phyloP scores from a whole-genome alignment of 2,797 vertebrate species.

The Xenentodon cancila region DNA sequence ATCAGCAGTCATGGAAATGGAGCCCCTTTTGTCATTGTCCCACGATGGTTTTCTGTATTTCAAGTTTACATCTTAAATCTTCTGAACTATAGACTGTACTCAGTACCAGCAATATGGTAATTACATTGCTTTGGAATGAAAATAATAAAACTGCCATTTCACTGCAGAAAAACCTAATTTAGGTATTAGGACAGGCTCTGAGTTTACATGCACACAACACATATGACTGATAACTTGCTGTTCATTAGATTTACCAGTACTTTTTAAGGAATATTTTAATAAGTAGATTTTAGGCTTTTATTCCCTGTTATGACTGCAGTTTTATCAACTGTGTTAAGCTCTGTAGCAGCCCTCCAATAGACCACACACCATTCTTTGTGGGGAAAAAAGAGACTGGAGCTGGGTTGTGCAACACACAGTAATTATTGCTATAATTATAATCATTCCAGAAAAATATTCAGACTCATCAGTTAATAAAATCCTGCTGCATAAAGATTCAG shows the following conservation, averaged over 20 bases:
- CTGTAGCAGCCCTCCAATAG: too few species aligned
- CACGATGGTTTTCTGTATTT: neutral
- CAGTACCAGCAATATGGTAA: too few species aligned
- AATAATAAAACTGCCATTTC: neutral
- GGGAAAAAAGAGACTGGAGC: too few species aligned
- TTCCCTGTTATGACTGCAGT: too few species aligned
- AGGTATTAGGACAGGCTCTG: neutral
- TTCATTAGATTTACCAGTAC: neutral
- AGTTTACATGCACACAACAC: neutral
- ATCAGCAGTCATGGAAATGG: neutral
- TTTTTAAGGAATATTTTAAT: neutral
- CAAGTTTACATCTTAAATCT: neutral
- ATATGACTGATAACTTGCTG: neutral
- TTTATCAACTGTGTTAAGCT: too few species aligned
- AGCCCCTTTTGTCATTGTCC: neutral
- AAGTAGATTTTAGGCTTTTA: too few species aligned
- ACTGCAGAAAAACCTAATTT: conserved; percentile 1
- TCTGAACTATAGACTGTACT: neutral
- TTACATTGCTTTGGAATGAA: neutral
- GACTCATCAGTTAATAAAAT: too few species aligned
- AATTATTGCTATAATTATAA: too few species aligned
- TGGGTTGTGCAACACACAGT: too few species aligned
- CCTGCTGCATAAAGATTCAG: too few species aligned
- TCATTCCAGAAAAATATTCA: too few species aligned
- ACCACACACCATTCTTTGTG: too few species aligned